Percentiles rank a stretch among this genome's conserved stretches.
Conservation (phyloP, 2,113 vertebrate genomes). For the Neotoma lepida region DNA sequence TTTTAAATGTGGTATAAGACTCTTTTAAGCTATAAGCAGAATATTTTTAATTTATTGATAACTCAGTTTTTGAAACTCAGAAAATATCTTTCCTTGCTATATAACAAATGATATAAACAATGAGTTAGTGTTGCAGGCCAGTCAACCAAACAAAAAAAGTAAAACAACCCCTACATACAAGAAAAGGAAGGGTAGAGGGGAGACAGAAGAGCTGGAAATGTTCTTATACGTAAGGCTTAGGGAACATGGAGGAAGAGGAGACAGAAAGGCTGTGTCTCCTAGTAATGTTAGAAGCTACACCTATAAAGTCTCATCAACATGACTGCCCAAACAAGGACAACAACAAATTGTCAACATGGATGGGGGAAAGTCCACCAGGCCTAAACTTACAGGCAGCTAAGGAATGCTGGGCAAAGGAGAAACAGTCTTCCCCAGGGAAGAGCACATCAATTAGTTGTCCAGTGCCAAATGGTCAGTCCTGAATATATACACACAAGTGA, state of each 20-base stretch:
- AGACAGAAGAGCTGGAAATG: background rate
- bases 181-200: background rate
- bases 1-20: background rate
- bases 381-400: background rate
- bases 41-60: conserved; percentile 37
- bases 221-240: background rate
- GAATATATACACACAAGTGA: background rate
- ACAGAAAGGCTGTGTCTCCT: background rate
- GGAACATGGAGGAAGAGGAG: background rate
- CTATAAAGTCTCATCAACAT: background rate
- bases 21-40: conserved; percentile 22
- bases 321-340: background rate
- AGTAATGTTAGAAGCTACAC: background rate
- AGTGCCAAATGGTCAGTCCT: background rate
- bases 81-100: conserved; percentile 5
- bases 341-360: background rate
- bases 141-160: background rate
- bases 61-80: background rate
- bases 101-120: conserved; percentile 33
- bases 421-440: background rate
- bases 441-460: background rate
- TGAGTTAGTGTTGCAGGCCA: conserved; percentile 8
- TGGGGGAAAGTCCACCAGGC: background rate
- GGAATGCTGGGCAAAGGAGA: background rate
- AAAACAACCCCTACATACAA: background rate